Conservation (phyloP, 2,797 vertebrate genomes). For the Pantherophis vulpinus region DNA sequence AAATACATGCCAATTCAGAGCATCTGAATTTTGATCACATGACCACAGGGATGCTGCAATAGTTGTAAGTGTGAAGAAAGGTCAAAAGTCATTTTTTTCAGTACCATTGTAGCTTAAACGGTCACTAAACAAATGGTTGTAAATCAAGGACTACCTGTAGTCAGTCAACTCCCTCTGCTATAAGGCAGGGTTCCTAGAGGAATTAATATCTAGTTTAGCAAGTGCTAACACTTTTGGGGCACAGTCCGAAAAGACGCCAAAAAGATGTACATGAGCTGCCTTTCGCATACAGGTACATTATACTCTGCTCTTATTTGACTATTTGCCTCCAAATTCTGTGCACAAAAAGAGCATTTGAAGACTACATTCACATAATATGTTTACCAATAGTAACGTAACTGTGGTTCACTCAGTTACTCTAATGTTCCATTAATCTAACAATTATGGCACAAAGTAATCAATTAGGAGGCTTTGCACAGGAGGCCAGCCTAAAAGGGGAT, state of each 20-base stretch:
- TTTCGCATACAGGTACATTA: background rate
- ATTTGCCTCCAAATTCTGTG: background rate
- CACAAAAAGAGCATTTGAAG: background rate
- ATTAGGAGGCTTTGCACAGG: background rate
- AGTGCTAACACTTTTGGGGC: background rate
- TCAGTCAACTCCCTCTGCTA: background rate
- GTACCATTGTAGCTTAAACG: no score
- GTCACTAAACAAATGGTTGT: background rate
- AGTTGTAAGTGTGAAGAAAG: background rate
- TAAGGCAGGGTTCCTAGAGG: background rate
- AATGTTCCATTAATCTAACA: background rate
- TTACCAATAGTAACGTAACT: background rate
- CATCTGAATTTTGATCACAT: background rate
- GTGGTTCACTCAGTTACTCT: background rate
- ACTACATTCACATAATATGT: background rate
- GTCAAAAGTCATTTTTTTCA: background rate
- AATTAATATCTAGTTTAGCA: background rate
- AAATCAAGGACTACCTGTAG: background rate
- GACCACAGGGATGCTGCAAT: background rate
- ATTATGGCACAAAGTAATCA: background rate
- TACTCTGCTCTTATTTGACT: background rate
- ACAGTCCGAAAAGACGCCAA: background rate
- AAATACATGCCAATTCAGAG: background rate
- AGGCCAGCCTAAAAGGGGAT: background rate
- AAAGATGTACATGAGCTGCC: background rate